Evolutionary conservation across 1,140 invertebrate species (phyloP), one percentile per base, ranked within the genome.

Genomic region (Trichonephila clavata): DNA sequence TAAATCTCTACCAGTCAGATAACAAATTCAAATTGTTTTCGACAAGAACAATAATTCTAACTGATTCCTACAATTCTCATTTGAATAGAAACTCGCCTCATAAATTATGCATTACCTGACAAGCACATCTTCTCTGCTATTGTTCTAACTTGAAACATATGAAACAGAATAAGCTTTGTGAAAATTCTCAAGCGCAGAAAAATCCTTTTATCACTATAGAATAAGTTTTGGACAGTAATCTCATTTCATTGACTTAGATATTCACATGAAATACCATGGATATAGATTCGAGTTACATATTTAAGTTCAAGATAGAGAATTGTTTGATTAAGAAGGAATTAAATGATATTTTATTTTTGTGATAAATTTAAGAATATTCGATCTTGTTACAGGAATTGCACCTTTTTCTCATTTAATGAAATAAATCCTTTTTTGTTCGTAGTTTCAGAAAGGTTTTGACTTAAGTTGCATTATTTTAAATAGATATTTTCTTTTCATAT

Each of bases 91-190:
- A 10, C 50, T 20, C 21, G 1, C 20, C 81, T 83, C 10, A 83
- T 83, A 83, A 83, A 83, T 83, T 83, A 83, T 83, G 43, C 81
- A 83, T 83, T 50, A 77, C 21, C 81, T 83, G 39, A 20, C 43
- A 59, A 83, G 20, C 81, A 57, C 81, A 59, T 50, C 39, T 57
- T 50, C 21, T 50, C 81, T 24, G 7, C 81, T 7, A 57, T 83
- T 83, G 43, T 83, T 83, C 81, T 8, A 18, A 18, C 13, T 57
- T n/a, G n/a, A 57, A 24, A 24, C 39, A 21, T 21, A 14, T 21
- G 39, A 83, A 81, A 83, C 50, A 57, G 27, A 83, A 83, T 50
- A 83, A 83, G 50, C 4, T 16, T 59, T 10, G 81, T 59, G 50
- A 0, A 16, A 59, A 50, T 81, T 81, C 32, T 81, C 32, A n/a